Conservation (phyloP, 2,888 invertebrate species). For the Dicycla oo region DNA sequence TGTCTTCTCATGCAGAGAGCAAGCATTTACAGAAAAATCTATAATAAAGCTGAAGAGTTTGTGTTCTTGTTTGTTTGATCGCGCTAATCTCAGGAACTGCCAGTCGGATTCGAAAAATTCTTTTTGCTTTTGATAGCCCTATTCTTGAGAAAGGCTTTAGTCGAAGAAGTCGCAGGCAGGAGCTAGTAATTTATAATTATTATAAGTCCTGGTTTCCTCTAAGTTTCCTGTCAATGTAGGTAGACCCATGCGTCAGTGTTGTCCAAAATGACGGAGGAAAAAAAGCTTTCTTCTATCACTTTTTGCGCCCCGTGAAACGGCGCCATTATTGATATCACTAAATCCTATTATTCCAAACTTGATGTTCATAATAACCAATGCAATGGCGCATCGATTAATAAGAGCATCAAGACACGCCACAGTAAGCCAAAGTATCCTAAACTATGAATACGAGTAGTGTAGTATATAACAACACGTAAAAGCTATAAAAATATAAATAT, state of each 20-base stretch:
- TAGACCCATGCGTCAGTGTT: not conserved
- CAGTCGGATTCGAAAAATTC: too few relatives aligned
- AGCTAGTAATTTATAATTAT: too few relatives aligned
- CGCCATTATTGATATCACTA: not conserved
- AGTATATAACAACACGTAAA: conserved; percentile 13
- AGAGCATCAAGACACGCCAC: too few relatives aligned
- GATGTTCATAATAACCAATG: not conserved
- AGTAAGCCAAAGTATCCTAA: not conserved
- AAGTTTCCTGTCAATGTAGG: not conserved
- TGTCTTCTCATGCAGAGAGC: not conserved
- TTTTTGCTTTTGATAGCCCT: too few relatives aligned
- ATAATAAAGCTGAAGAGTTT: too few relatives aligned
- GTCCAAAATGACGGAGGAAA: not conserved
- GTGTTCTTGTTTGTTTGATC: too few relatives aligned
- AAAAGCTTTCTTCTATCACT: not conserved
- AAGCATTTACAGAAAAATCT: not conserved
- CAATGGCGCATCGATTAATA: not conserved
- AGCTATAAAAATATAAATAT: conserved; percentile 55
- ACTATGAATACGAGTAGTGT: not conserved
- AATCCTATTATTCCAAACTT: not conserved
- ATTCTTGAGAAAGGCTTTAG: too few relatives aligned
- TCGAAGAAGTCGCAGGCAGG: too few relatives aligned
- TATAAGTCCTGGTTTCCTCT: not conserved
- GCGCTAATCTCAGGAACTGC: too few relatives aligned
- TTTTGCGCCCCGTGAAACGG: not conserved